Conservation (phyloP, 2,888 invertebrate genomes). For the Lamellibrachia satsuma region DNA sequence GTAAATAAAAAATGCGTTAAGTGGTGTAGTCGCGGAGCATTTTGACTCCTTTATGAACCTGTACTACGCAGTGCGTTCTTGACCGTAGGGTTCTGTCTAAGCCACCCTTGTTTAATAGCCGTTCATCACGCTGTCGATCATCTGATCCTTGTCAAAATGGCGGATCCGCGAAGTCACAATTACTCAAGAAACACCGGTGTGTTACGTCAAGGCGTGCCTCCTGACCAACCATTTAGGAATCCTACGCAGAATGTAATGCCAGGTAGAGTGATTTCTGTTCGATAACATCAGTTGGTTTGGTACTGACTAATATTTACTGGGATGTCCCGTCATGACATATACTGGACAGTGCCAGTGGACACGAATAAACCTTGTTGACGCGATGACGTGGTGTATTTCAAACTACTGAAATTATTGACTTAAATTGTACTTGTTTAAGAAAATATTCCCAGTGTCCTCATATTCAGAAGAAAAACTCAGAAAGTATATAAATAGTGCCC, state of each 20-base stretch:
- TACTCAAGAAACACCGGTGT: neutral
- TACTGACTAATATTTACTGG: neutral
- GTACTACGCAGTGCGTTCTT: slow-evolving; percentile 1
- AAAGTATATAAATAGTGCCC: no score
- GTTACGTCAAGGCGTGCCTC: neutral
- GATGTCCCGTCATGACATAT: neutral
- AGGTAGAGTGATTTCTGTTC: slow-evolving; percentile 3
- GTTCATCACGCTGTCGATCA: slow-evolving; percentile 9
- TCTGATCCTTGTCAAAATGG: slow-evolving; percentile 13
- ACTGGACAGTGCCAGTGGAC: neutral
- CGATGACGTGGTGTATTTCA: neutral
- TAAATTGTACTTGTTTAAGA: no score
- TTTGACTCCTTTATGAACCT: slow-evolving; percentile 3
- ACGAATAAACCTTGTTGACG: neutral
- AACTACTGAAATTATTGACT: no score
- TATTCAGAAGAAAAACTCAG: no score
- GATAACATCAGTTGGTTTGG: neutral
- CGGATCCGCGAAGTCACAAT: slow-evolving; percentile 6
- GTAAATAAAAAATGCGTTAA: neutral
- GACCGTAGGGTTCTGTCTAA: slow-evolving; percentile 4
- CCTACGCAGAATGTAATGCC: slow-evolving; percentile 12
- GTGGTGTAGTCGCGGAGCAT: slow-evolving; percentile 1
- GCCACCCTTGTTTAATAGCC: neutral
- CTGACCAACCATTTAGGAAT: neutral
- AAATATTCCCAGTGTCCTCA: no score